Evolutionary conservation across 2,113 vertebrate species (phyloP), one percentile per base, ranked within the genome.

Genomic region (Prolemur simus): DNA sequence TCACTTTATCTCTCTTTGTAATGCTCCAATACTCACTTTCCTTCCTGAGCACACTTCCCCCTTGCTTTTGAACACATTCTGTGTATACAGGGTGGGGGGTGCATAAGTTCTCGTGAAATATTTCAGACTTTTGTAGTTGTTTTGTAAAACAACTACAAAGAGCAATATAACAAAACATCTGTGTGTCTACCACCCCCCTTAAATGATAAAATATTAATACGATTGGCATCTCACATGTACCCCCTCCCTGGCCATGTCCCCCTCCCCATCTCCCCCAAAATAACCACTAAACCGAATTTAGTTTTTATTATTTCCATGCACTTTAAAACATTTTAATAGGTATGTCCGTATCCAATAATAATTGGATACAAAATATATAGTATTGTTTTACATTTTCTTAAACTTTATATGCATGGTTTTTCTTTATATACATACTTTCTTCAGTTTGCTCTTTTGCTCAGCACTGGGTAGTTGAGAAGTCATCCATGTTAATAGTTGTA

Each of bases 221-320:
- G 71, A 74, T 5, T 83, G 83, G 56, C 47, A 84, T 21, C 29
- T 81, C 4, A 0, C 8, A 10, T 54, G 8, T 49, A 7, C 14
- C 6, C 8, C 6, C 42, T 54, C 20, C 29, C 21, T 91, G 56
- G 82, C 98, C 91, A 88, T 69, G 96, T n/a, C 11, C 15, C 80
- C 90, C 5, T 45, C 45, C 12, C n/a, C 12, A 64, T 58, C 15
- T 73, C 4, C 80, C 39, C 73, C 66, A 34, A 91, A 32, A 86
- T 8, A 78, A 83, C n/a, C 58, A 80, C 68, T 78, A 74, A 91
- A 66, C n/a, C 73, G n/a, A 96, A 89, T 77, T 89, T 82, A 73
- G 17, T 21, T 89, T 95, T 83, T 76, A 69, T 80, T 78, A 76
- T 58, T 81, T 13, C 34, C 32, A 23, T 77, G 68, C 49, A 68